Percentiles rank a stretch among this genome's conserved stretches.
Conservation (phyloP, 2,888 invertebrate genomes). For the Cryptus viduatorius region DNA sequence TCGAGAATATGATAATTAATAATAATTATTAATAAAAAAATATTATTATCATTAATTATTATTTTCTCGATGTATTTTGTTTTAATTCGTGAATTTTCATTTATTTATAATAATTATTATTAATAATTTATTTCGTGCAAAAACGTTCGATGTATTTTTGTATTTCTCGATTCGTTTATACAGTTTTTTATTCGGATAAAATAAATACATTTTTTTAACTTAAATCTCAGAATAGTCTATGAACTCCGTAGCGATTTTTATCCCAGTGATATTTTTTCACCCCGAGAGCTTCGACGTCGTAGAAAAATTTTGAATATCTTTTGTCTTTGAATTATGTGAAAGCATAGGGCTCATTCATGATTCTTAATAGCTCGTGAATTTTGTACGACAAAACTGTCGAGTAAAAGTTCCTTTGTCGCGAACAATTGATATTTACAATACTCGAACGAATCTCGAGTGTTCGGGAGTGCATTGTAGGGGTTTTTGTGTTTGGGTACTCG, state of each 20-base stretch:
- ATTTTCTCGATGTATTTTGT: too few species aligned
- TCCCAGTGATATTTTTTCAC: not conserved
- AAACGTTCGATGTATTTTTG: not conserved
- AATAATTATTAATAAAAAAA: too few species aligned
- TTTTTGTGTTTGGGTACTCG: conserved; percentile 42
- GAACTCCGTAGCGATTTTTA: not conserved
- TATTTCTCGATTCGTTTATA: not conserved
- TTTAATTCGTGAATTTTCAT: too few species aligned
- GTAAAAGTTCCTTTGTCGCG: conserved; percentile 50
- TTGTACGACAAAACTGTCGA: conserved; percentile 45
- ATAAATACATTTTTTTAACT: not conserved
- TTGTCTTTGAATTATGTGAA: conserved; percentile 31
- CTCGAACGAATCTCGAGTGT: conserved; percentile 54
- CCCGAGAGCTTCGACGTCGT: not conserved
- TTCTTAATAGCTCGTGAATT: conserved; percentile 64
- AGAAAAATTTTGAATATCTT: conserved; percentile 4
- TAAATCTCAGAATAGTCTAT: not conserved
- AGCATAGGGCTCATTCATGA: not conserved
- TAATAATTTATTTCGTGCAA: too few species aligned
- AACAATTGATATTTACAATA: conserved; percentile 67
- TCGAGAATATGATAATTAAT: not conserved
- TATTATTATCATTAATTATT: too few species aligned
- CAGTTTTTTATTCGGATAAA: not conserved
- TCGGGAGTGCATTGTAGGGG: conserved; percentile 15
- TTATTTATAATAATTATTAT: too few species aligned